Conservation (phyloP, 2,888 invertebrate species). For the Drosophila tripunctata region DNA sequence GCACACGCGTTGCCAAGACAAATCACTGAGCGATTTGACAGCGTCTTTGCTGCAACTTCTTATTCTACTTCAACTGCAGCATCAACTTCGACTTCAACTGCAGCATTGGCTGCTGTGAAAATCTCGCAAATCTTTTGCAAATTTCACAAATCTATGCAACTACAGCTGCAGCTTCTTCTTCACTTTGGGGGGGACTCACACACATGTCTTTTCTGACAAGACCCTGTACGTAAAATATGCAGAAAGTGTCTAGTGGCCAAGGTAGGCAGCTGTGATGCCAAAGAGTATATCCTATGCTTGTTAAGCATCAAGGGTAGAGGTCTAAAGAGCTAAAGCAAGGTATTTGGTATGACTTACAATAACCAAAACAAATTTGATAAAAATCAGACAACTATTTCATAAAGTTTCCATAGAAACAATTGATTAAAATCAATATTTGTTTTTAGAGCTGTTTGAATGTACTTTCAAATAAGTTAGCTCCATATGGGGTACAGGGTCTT, state of each 20-base stretch:
- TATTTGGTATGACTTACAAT: too few species aligned
- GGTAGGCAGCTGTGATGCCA: too few species aligned
- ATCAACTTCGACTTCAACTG: background rate
- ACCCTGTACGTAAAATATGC: background rate
- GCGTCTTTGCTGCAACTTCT: constrained; percentile 21
- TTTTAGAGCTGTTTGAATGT: too few species aligned
- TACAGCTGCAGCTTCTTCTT: background rate
- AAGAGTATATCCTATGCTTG: too few species aligned
- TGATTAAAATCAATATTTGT: background rate
- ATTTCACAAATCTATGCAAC: constrained; percentile 44
- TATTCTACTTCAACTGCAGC: constrained; percentile 23
- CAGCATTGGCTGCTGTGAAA: constrained; percentile 1
- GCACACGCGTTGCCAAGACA: constrained; percentile 66
- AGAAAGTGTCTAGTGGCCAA: too few species aligned
- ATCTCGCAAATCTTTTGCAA: constrained; percentile 32
- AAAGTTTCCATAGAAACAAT: too few species aligned
- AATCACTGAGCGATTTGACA: constrained; percentile 76
- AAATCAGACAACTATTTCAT: too few species aligned
- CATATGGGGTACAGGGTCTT: background rate
- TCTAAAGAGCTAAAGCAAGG: too few species aligned
- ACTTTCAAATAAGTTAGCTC: background rate
- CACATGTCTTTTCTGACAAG: background rate
- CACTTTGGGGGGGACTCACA: too few species aligned
- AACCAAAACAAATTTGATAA: too few species aligned
- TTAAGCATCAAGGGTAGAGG: too few species aligned